Evolutionary conservation across 2,797 vertebrate genomes (phyloP), one percentile per base, ranked within the genome.

Genomic region (Notoglanidium macrostoma): DNA sequence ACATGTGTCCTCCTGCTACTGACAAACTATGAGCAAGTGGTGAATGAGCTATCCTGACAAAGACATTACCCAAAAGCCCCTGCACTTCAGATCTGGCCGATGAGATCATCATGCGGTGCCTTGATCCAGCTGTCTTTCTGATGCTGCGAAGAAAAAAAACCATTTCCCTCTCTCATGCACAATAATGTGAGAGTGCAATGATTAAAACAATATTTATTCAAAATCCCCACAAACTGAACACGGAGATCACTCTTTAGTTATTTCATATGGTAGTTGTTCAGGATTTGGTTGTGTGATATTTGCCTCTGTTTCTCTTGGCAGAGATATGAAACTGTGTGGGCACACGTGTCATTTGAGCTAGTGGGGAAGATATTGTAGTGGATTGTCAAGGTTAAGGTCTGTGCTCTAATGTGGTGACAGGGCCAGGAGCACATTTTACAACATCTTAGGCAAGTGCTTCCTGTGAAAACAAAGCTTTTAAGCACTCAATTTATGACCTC

Each of bases 1-100:
- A 94, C 94, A 95, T 92, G 89, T 84, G 85, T 93, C 92, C 92
- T 90, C 87, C 92, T 94, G 94, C 95, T 95, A 94, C 89, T 85
- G 90, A 94, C 91, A 92, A 94, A 91, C 83, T 91, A 91, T 63
- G 91, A 91, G 89, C 92, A 95, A 92, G 88, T 92, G 55, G 83
- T 94, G 87, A 93, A 88, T 87, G 91, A 91, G 85, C 80, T 70
- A 84, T 89, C 72, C 88, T 85, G 86, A 89, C 89, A 91, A 90
- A 90, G 88, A 92, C 92, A 90, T 88, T 86, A 90, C 88, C 89
- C 88, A 88, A 78, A 89, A 87, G 85, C 87, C 90, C 87, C 90
- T 90, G 91, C 89, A 91, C 89, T 90, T 89, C 79, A 90, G 89
- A 92, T 90, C 89, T 76, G 76, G 83, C 89, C 89, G 90, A 92